Base-by-base conservation (phyloP, 2,888 invertebrate genomes). In the Drosophila neutralis region DNA sequence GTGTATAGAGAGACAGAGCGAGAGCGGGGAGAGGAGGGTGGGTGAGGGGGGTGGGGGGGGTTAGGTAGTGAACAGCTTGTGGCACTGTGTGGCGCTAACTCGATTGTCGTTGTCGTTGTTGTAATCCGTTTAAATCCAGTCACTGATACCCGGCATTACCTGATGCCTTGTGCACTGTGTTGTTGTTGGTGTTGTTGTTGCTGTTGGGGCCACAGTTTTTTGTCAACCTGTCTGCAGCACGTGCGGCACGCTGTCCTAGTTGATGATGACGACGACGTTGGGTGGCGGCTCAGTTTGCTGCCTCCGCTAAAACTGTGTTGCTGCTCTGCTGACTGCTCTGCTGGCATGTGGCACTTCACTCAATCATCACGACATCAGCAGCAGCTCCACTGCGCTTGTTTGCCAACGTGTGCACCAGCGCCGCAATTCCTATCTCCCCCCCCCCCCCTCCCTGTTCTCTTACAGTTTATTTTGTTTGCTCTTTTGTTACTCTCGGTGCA, bases 41-140 rank as follows among this genome's bases (percentile, higher is more conserved):
- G 29, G 13, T 1, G 21, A 6, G n/a, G 27, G 36, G 29, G 15
- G 21, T 21, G 21, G 21, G 21, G 21, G 21, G 21, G 21, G 21
- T 2, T 15, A 33, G 52, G 45, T 21, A 24, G 18, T 18, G n/a
- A 27, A 38, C 59, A 73, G 68, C 61, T 42, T 60, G 58, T 54
- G 66, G 54, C 65, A 69, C 67, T 57, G 70, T 82, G 79, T 62
- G 78, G 82, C 85, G 86, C 88, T 87, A 85, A 88, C 90, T 89
- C 86, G 86, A 86, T 86, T 86, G 90, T 89, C 86, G 87, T 78
- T 83, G 70, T 76, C 72, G 76, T 80, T 80, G 82, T 80, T 89
- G 90, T 86, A 85, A 89, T 86, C 90, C 90, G 85, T 85, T 87
- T 88, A 88, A 87, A 87, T 87, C 88, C 86, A 89, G 86, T 89